Conservation (phyloP, 2,888 invertebrate species). For the Sinohyriopsis cumingii region DNA sequence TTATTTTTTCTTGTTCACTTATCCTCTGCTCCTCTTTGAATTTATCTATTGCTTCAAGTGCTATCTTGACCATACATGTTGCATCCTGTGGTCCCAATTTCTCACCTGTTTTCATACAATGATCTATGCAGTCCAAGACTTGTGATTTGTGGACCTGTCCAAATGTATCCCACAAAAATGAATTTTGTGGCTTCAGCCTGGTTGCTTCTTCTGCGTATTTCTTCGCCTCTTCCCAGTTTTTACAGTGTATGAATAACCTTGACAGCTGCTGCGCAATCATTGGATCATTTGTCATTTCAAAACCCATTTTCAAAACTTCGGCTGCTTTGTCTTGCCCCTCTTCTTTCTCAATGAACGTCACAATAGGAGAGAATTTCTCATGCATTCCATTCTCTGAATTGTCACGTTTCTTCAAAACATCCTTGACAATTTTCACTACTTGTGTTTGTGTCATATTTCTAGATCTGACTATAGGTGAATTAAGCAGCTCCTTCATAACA, state of each 20-base stretch:
- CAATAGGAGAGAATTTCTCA: conserved; percentile 43
- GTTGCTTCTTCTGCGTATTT: conserved; percentile 34
- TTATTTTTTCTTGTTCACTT: conserved; percentile 31
- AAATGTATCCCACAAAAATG: conserved; percentile 52
- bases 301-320: conserved; percentile 29
- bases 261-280: conserved; percentile 49
- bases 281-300: conserved; percentile 36
- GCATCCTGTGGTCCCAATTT: conserved; percentile 24
- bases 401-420: conserved; percentile 41
- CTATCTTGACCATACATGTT: conserved; percentile 15
- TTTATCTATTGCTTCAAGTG: conserved; percentile 17
- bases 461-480: conserved; percentile 20
- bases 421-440: conserved; percentile 38
- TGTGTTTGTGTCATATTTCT: conserved; percentile 21
- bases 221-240: conserved; percentile 41
- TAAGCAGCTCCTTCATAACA: conserved; percentile 35
- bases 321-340: conserved; percentile 39
- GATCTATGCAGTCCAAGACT: conserved; percentile 16
- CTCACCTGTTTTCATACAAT: conserved; percentile 16
- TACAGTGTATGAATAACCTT: conserved; percentile 35
- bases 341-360: conserved; percentile 28
- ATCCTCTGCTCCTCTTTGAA: conserved; percentile 39
- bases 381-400: conserved; percentile 23
- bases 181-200: conserved; percentile 31
- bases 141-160: conserved; percentile 39